Conservation (phyloP, 2,888 invertebrate genomes). For the Anoncus sp. region DNA sequence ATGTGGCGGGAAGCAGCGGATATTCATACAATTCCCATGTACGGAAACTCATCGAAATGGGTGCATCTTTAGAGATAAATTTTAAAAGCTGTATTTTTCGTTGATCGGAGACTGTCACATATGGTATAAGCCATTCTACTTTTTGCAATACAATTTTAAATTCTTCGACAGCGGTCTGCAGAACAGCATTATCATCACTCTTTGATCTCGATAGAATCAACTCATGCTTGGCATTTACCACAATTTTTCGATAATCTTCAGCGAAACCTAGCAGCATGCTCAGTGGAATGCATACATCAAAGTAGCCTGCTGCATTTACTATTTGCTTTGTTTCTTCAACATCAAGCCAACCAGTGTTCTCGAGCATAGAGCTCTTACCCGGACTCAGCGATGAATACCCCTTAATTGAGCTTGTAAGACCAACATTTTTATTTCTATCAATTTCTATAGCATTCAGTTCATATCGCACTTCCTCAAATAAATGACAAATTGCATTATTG, state of each 20-base stretch:
- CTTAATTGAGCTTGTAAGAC: neutral
- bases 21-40: slow-evolving; percentile 33
- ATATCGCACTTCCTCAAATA: slow-evolving; percentile 9
- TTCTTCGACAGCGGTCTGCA: slow-evolving; percentile 66
- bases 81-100: slow-evolving; percentile 21
- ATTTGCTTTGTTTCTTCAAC: neutral
- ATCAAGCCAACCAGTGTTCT: neutral
- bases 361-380: neutral
- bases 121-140: slow-evolving; percentile 61
- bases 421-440: slow-evolving; percentile 18
- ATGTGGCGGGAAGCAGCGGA: slow-evolving; percentile 11
- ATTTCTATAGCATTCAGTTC: slow-evolving; percentile 15
- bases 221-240: slow-evolving; percentile 63
- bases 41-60: slow-evolving; percentile 22
- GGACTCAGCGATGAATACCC: neutral
- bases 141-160: slow-evolving; percentile 68
- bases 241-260: slow-evolving; percentile 62
- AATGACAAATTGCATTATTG: slow-evolving; percentile 17
- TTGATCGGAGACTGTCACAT: slow-evolving; percentile 2
- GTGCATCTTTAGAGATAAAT: slow-evolving; percentile 19
- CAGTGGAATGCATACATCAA: slow-evolving; percentile 34
- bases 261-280: slow-evolving; percentile 47
- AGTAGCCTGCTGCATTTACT: slow-evolving; percentile 3
- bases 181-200: slow-evolving; percentile 71
- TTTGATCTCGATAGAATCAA: slow-evolving; percentile 73